Evolutionary conservation across 2,888 invertebrate genomes (phyloP), one percentile per base, ranked within the genome.

Genomic region (Callimorpha dominula): DNA sequence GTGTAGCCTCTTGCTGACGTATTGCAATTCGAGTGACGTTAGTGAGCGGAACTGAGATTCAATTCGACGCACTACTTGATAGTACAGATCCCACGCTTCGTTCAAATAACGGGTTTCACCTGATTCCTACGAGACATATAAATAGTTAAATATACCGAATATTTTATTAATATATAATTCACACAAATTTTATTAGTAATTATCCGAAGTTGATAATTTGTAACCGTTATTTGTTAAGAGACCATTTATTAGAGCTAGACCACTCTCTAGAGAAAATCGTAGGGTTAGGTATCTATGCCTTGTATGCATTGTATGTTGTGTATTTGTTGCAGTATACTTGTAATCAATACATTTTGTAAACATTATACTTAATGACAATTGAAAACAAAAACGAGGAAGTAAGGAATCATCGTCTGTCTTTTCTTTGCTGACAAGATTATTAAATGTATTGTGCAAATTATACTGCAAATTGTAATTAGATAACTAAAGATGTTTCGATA

Each of bases 41-140:
- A 99, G 93, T 85, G 98, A 98, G 0, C 99, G 99, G 85, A 99
- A 96, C 93, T 98, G 98, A 0, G 99, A 78, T 97, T 97, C 98
- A 87, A 99, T 99, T 77, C 99, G 97, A 70, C 99, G 97, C 91
- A 99, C 99, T 52, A 99, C 99, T 89, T 99, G 98, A 93, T 99
- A 99, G 94, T 99, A 99, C 40, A 99, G 96, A 89, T 99, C 99
- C 99, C 99, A 99, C 3, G 99, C 99, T 91, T 99, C 99, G 90
- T 99, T 99, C 73, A 99, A 94, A 88, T 99, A 99, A 77, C 99
- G 97, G 50, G 98, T 97, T 86, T 98, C 98, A 31, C 97, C 97
- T 0, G 98, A 97, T 43, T 97, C 96, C 96, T 97, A 77, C 12
- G 42, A 66, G 17, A 14, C 14, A 20, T n/a, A 50, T 4, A 60